Evolutionary conservation across 1,140 invertebrate genomes (phyloP), one percentile per base, ranked within the genome.

Genomic region (Penaeus japonicus): DNA sequence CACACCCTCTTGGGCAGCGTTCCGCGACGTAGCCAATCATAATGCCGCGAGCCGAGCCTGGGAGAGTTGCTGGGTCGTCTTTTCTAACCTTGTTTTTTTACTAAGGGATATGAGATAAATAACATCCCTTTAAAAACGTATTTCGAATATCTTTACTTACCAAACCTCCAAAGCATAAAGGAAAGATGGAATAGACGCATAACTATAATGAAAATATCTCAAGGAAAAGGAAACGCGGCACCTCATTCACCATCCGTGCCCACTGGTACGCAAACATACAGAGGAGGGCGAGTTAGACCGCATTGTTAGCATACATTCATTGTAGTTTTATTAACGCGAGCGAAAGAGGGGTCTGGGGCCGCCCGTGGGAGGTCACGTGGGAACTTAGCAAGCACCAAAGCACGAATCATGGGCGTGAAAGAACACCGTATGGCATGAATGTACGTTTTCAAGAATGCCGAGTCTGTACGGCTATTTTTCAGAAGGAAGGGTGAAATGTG

Each of bases 271-370:
- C 65, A 73, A 73, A 73, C 32, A 73, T 32, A n/a, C 24, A 17
- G 65, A 24, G 24, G 65, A 73, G 65, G 65, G 65, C 17, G 24
- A 73, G 65, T 39, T 39, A 22, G 65, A 73, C 65, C 65, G 32
- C 65, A 73, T 73, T 73, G 65, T 73, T 73, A 32, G 65, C 65
- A 24, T 73, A 73, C 65, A 32, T 73, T 73, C 65, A 73, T 73
- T 73, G 65, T 73, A 73, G 65, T 73, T 73, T 73, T 73, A 73
- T 73, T 73, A 73, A 73, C 65, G 65, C 17, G 4, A 24, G 65
- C 17, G 20, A 24, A 73, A n/a, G 32, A n/a, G 20, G 65, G 20
- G 18, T 30, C 7, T 30, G 24, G 65, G 17, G n/a, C 24, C 24
- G 65, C 32, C 24, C 24, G 17, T 73, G 65, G 65, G 32, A 32